Conservation (phyloP, 2,888 invertebrate genomes). For the Danaus chrysippus region DNA sequence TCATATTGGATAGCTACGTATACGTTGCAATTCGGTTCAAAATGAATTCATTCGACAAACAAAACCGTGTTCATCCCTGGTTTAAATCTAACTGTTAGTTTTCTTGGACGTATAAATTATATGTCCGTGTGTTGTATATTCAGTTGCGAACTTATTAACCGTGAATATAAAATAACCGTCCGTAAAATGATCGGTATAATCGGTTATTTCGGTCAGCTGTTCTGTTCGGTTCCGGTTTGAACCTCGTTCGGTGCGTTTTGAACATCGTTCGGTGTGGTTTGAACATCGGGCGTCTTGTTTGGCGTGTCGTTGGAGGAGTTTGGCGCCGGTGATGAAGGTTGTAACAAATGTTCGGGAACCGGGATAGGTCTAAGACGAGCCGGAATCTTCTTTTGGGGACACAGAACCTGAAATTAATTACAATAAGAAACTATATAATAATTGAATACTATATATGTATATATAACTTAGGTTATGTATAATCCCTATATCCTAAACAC, state of each 20-base stretch:
- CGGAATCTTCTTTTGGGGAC: constrained; percentile 87
- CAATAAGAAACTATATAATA: background rate
- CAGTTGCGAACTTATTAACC: background rate
- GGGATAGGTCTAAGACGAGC: constrained; percentile 87
- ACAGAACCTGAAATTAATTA: constrained; percentile 45
- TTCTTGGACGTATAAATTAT: constrained; percentile 2
- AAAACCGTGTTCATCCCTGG: background rate
- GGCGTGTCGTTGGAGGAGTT: constrained; percentile 28
- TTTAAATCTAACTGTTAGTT: background rate
- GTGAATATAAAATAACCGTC: background rate
- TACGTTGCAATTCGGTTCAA: constrained; percentile 14
- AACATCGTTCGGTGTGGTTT: constrained; percentile 32
- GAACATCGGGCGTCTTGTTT: constrained; percentile 34
- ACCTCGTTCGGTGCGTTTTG: background rate
- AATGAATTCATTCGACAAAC: constrained; percentile 13
- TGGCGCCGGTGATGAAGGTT: constrained; percentile 37
- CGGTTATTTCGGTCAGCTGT: background rate
- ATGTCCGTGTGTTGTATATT: too few species aligned
- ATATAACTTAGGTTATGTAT: too few species aligned
- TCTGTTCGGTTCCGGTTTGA: constrained; percentile 1
- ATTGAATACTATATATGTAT: too few species aligned
- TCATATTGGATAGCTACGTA: constrained; percentile 13
- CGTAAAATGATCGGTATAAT: background rate
- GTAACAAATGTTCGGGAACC: constrained; percentile 86
- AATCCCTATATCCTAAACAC: too few species aligned